These are phyloP conservation scores for Phoxinus phoxinus DNA, from an alignment of 2,113 vertebrate genomes.

Conservation along the genomic window DNA sequence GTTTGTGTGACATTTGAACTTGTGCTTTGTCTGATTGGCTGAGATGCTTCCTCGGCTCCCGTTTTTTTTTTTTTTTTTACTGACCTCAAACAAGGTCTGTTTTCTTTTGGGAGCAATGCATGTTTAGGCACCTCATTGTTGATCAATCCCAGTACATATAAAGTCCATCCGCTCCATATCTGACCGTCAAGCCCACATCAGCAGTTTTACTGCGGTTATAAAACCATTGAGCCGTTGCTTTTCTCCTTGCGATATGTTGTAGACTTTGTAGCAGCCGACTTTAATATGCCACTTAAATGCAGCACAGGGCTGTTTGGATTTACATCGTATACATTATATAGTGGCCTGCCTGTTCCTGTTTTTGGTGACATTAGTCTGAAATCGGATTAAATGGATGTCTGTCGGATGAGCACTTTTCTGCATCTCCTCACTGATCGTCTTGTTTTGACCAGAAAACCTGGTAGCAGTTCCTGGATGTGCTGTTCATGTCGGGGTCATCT, in stretches of 20 bases:
- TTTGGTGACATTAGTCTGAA: not conserved
- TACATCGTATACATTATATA: not conserved
- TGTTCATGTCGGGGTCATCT: constrained; percentile 44
- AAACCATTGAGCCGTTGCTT: not conserved
- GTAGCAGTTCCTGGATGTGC: constrained; percentile 41
- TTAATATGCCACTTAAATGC: not conserved
- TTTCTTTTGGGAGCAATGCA: not conserved
- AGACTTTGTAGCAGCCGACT: not conserved
- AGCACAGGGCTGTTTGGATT: not conserved
- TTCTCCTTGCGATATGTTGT: not conserved
- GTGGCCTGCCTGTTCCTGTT: not conserved
- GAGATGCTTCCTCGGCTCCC: no score
- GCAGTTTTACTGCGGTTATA: not conserved
- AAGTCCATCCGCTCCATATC: not conserved
- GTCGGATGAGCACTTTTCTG: constrained; percentile 17
- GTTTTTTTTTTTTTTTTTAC: no score
- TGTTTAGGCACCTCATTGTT: not conserved
- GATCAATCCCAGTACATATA: not conserved
- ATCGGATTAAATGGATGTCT: not conserved
- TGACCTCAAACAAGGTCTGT: no score
- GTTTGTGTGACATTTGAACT: no score
- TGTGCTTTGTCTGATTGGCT: no score
- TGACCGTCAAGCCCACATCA: not conserved
- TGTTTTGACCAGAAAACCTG: constrained; percentile 42
- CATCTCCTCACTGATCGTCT: constrained; percentile 34